Evolutionary conservation across 1,140 invertebrate genomes (phyloP).

Genomic region (Hyles vespertilio): DNA sequence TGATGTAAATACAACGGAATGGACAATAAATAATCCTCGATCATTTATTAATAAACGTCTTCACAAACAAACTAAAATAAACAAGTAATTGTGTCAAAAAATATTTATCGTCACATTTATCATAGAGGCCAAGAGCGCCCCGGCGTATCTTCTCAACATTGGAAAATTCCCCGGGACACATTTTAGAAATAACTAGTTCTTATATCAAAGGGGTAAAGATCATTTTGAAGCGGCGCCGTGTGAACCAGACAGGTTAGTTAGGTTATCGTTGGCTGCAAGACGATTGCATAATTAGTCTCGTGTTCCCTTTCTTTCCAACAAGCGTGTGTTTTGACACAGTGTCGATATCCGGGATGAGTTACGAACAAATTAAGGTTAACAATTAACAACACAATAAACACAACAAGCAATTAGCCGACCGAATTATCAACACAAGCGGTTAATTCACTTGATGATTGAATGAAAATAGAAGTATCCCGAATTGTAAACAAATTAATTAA

Average conservation of each 20-base stretch:
- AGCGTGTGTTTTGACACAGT: background rate
- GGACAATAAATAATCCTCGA: no score
- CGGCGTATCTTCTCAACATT: background rate
- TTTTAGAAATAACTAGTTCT: conserved; percentile 5
- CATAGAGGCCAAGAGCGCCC: conserved; percentile 8
- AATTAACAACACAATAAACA: no score
- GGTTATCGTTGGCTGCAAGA: conserved; percentile 18
- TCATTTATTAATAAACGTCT: background rate
- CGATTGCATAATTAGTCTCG: conserved; percentile 21
- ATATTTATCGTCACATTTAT: conserved; percentile 6
- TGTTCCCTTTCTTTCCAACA: conserved; percentile 4
- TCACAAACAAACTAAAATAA: background rate
- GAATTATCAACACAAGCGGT: no score
- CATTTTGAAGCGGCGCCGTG: conserved; percentile 7
- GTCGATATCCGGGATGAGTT: background rate
- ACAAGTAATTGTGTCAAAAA: conserved; percentile 6
- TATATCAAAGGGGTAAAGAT: conserved; percentile 15
- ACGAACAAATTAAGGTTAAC: no score
- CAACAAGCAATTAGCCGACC: no score
- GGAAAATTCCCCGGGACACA: conserved; percentile 12
- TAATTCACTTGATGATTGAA: no score
- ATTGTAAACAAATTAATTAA: no score
- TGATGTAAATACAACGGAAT: no score
- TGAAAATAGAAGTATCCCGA: no score
- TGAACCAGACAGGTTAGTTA: conserved; percentile 11